Conservation (phyloP, 1,140 invertebrate genomes). For the Aphelenchoides avenae region DNA sequence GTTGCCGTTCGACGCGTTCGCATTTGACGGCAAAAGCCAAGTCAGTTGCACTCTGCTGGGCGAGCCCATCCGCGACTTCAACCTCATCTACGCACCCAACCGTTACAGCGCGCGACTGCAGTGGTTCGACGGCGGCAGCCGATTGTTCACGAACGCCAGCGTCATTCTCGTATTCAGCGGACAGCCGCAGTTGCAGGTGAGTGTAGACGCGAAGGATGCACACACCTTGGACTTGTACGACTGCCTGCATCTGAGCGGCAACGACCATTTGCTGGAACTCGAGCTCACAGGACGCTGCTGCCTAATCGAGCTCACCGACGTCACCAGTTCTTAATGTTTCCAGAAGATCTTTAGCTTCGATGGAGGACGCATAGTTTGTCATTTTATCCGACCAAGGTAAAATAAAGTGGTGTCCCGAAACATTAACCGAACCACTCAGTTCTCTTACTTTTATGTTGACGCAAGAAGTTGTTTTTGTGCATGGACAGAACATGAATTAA, state of each 20-base stretch:
- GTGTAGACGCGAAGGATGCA: background rate
- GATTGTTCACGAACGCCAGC: background rate
- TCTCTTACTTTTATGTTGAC: no score
- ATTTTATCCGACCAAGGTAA: no score
- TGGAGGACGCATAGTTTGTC: no score
- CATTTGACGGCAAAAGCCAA: background rate
- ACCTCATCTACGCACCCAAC: background rate
- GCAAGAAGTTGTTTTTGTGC: no score
- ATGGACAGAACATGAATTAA: no score
- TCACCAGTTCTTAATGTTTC: no score
- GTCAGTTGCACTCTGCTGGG: background rate
- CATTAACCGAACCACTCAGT: no score
- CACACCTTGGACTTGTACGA: background rate
- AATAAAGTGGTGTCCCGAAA: no score
- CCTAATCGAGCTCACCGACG: background rate
- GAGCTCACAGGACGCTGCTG: background rate
- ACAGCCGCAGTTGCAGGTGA: background rate
- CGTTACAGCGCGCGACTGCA: background rate
- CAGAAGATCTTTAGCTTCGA: no score
- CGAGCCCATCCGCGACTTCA: background rate
- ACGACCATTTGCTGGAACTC: background rate
- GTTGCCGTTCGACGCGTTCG: background rate
- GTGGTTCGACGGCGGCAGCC: background rate
- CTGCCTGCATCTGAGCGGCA: background rate
- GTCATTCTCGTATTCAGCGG: background rate